These are phyloP conservation scores for Junonia oenone DNA, from an alignment of 2,888 invertebrate species.

Conservation along the genomic window DNA sequence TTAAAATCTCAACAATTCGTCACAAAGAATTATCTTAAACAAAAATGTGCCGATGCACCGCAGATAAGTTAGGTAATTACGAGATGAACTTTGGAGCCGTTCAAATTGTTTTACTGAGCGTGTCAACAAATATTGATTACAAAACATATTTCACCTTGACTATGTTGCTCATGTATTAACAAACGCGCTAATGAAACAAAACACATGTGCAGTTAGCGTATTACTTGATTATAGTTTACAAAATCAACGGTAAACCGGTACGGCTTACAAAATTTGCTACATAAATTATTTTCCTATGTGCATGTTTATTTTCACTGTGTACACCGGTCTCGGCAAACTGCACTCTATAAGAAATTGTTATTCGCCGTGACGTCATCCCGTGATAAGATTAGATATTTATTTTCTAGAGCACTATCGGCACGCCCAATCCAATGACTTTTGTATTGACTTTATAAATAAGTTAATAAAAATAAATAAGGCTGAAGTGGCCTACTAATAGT, in stretches of 20 bases:
- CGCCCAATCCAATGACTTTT: slow-evolving; percentile 37
- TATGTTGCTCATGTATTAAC: slow-evolving; percentile 7
- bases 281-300: slow-evolving; percentile 10
- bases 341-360: slow-evolving; percentile 9
- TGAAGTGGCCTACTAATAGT: neutral
- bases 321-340: slow-evolving; percentile 22
- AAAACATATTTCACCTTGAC: slow-evolving; percentile 25
- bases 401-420: slow-evolving; percentile 45
- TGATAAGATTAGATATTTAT: slow-evolving; percentile 61
- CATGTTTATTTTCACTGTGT: slow-evolving; percentile 7
- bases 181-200: slow-evolving; percentile 9
- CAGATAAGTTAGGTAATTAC: neutral
- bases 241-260: slow-evolving; percentile 8
- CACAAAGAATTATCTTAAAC: neutral
- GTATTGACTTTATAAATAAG: neutral
- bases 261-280: slow-evolving; percentile 7
- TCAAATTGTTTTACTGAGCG: neutral
- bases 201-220: slow-evolving; percentile 8
- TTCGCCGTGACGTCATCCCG: slow-evolving; percentile 52
- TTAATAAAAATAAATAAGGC: slow-evolving; percentile 2
- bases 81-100: neutral
- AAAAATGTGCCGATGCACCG: neutral
- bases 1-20: neutral
- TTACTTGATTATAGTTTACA: slow-evolving; percentile 6
- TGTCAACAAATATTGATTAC: slow-evolving; percentile 21